Conservation (phyloP, 2,797 vertebrate species). For the Megalops cyprinoides region DNA sequence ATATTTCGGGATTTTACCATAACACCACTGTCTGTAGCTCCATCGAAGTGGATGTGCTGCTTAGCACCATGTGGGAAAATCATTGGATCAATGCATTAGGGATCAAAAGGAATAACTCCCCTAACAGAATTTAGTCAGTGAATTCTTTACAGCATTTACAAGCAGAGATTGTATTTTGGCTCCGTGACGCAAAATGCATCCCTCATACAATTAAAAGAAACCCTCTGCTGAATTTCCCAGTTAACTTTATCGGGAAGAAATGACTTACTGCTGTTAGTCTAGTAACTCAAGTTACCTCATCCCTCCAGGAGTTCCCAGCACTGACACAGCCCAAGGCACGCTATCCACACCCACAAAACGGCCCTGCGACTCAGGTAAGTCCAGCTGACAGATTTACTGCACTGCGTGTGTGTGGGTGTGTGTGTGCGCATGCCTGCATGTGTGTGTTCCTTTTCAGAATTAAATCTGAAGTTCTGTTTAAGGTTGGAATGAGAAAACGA, state of each 20-base stretch:
- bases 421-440: neutral
- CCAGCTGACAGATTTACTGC: slow-evolving; percentile 7
- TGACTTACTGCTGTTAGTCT: neutral
- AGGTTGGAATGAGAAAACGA: neutral
- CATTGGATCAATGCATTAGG: neutral
- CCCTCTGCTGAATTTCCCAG: neutral
- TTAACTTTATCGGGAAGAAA: no score
- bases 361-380: slow-evolving; percentile 89
- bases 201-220: no score
- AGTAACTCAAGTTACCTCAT: neutral
- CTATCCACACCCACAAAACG: slow-evolving; percentile 94
- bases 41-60: neutral
- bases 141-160: no score
- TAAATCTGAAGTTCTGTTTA: slow-evolving; percentile 28
- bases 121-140: neutral
- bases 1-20: no score
- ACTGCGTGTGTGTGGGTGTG: slow-evolving; percentile 1
- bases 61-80: neutral
- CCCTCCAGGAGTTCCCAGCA: slow-evolving; percentile 86
- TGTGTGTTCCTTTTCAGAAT: neutral
- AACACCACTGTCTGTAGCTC: neutral
- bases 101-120: neutral
- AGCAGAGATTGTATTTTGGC: no score
- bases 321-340: slow-evolving; percentile 87
- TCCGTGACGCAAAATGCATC: no score